These are phyloP conservation scores for Synanthedon myopaeformis DNA, from an alignment of 2,888 invertebrate species.

Conservation along the genomic window DNA sequence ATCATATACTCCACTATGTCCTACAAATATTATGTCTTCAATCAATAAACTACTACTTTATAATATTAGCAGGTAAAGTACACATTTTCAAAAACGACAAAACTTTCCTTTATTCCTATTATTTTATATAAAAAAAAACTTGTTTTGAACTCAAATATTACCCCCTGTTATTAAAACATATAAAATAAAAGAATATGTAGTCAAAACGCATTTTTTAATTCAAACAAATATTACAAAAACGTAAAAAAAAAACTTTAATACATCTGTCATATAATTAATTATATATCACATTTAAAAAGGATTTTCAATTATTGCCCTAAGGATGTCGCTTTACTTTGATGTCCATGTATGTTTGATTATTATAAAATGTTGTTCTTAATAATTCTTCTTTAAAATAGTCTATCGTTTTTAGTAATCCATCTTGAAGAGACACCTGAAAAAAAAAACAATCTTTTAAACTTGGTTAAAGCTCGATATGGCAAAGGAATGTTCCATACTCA, in stretches of 20 bases:
- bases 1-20: too few species aligned
- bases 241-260: not conserved
- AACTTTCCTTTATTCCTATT: too few species aligned
- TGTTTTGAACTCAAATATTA: too few species aligned
- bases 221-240: not conserved
- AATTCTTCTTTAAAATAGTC: slow-evolving; percentile 94
- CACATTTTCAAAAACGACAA: too few species aligned
- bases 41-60: too few species aligned
- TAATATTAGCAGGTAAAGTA: too few species aligned
- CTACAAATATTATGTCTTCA: too few species aligned
- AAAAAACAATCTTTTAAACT: not conserved
- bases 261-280: slow-evolving; percentile 12
- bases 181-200: not conserved
- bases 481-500: too few species aligned
- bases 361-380: slow-evolving; percentile 54
- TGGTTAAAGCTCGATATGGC: too few species aligned
- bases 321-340: slow-evolving; percentile 29
- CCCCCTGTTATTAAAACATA: not conserved
- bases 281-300: slow-evolving; percentile 41
- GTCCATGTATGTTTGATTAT: slow-evolving; percentile 62
- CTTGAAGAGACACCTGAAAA: slow-evolving; percentile 79
- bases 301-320: not conserved
- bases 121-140: too few species aligned
- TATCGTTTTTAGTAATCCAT: slow-evolving; percentile 91
- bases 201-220: not conserved